Conservation (phyloP, 1,140 invertebrate species). For the Lucilia cuprina region DNA sequence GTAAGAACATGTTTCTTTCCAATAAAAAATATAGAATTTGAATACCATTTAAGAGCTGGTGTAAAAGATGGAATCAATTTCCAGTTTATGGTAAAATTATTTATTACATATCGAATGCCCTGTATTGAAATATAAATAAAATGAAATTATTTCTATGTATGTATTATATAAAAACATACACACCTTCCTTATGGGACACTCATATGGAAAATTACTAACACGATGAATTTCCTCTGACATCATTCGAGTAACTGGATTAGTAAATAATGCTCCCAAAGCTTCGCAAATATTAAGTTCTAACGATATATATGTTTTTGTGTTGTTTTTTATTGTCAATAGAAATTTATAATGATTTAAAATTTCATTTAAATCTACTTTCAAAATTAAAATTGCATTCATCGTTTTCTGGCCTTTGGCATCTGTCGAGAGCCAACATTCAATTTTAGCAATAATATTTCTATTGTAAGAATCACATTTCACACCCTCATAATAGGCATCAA, state of each 20-base stretch:
- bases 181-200: background rate
- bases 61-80: too few species aligned
- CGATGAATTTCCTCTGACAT: background rate
- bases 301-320: background rate
- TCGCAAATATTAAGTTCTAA: background rate
- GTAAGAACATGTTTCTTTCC: too few species aligned
- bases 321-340: background rate
- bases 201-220: background rate
- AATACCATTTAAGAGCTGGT: too few species aligned
- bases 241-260: background rate
- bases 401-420: background rate
- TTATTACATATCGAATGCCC: too few species aligned
- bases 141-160: background rate
- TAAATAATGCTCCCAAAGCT: background rate
- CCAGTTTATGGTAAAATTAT: too few species aligned
- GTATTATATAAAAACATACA: too few species aligned
- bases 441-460: background rate
- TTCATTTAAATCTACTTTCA: background rate
- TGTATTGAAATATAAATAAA: too few species aligned
- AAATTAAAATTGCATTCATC: background rate
- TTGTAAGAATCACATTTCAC: background rate
- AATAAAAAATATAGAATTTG: too few species aligned
- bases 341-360: background rate
- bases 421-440: background rate
- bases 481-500: background rate